These are phyloP conservation scores for Mesoligia furuncula DNA, from an alignment of 2,888 invertebrate species.

Conservation along the genomic window DNA sequence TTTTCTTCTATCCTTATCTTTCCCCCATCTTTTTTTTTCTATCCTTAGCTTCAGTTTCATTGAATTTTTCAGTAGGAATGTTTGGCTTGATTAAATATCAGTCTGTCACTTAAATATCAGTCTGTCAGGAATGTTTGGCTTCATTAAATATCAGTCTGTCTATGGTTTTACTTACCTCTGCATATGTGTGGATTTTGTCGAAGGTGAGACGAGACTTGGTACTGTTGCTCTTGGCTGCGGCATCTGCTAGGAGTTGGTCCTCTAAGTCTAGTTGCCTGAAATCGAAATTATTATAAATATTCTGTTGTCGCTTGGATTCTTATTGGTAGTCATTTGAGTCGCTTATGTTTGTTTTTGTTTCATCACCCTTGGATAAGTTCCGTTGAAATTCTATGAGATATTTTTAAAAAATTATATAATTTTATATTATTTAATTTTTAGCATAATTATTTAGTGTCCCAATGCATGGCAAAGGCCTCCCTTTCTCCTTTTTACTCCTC, in stretches of 20 bases:
- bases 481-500: no score
- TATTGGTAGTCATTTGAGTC: neutral
- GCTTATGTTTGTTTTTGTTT: neutral
- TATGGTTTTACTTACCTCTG: slow-evolving; percentile 70
- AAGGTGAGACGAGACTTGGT: slow-evolving; percentile 71
- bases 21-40: no score
- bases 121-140: no score
- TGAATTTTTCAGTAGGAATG: neutral
- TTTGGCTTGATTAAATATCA: no score
- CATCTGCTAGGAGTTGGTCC: slow-evolving; percentile 72
- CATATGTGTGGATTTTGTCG: slow-evolving; percentile 75
- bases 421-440: no score
- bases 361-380: neutral
- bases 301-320: neutral
- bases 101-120: no score
- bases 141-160: no score
- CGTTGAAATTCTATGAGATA: neutral
- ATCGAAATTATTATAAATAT: neutral
- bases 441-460: no score
- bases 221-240: slow-evolving; percentile 68
- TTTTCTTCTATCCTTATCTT: no score
- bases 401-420: no score
- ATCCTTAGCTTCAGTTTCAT: neutral
- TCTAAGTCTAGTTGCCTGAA: slow-evolving; percentile 75
- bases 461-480: no score